Base-by-base conservation (phyloP, 2,888 invertebrate genomes). In the Campoplex capitator region DNA sequence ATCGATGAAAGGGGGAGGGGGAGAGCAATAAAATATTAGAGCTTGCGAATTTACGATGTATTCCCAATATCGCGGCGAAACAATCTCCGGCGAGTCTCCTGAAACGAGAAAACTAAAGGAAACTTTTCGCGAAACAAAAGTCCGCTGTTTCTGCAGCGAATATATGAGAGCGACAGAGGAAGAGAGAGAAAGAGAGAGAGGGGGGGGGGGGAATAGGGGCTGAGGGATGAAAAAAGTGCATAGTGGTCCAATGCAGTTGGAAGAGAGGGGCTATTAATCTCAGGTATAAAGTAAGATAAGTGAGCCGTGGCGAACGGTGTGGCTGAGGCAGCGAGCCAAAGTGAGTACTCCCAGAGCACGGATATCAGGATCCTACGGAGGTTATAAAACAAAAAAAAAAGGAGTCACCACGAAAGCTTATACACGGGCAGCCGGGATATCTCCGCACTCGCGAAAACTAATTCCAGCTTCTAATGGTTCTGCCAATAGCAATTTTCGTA, bases 401-500 rank as follows among this genome's bases (percentile, higher is more conserved):
- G 2, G 8, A 51, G 51, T 48, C 51, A 62, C 76, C 75, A 65
- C 42, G 58, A 71, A 84, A 70, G 56, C 58, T 62, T 73, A 45
- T 45, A 77, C 35, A 58, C 42, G 56, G 78, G 73, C 35, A 70
- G 73, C 58, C 16, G 32, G 67, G 67, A 85, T 90, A 88, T 88
- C 88, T 87, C 74, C 32, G 78, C 77, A 62, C 84, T 90, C 88
- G 88, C 88, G 83, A 89, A 92, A 92, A 92, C 91, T 92, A 92
- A 92, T 92, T 92, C 89, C 89, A 90, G 87, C 87, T 89, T 89
- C 89, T 92, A 92, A 92, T 92, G 91, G 92, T 89, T 91, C 92
- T 92, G 92, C 91, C 92, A 92, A 92, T 92, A 92, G 90, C 91
- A 92, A 92, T 92, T 92, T 91, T 90, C 89, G 85, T 88, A 89